Percentiles rank a stretch among this genome's conserved stretches.
Evolutionary conservation across 2,113 vertebrate genomes (phyloP).

Genomic region (Bagarius yarrelli): DNA sequence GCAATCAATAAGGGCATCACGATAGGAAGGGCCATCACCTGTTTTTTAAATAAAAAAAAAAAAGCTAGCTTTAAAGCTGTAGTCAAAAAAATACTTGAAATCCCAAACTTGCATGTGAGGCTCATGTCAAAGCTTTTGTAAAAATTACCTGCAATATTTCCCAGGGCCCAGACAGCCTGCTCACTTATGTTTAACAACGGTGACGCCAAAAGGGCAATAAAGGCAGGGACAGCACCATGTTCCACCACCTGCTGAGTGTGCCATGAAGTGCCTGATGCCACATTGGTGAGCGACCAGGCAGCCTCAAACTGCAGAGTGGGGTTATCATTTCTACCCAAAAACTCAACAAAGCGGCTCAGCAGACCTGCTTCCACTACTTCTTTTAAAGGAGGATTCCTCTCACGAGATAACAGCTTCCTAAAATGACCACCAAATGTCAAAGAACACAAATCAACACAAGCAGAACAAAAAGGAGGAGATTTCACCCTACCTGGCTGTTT

Average conservation of each 20-base stretch:
- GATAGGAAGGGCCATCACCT: slow-evolving; percentile 85
- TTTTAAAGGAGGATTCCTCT: slow-evolving; percentile 78
- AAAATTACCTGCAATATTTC: slow-evolving; percentile 86
- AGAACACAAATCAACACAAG: neutral
- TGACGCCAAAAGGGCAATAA: slow-evolving; percentile 80
- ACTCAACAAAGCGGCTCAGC: slow-evolving; percentile 78
- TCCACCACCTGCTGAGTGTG: slow-evolving; percentile 85
- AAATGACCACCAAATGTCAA: neutral
- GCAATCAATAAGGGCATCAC: slow-evolving; percentile 79
- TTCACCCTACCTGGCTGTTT: slow-evolving; percentile 78
- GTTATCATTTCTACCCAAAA: slow-evolving; percentile 70
- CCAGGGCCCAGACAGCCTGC: slow-evolving; percentile 89
- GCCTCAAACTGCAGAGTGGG: slow-evolving; percentile 84
- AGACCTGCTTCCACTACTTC: slow-evolving; percentile 78
- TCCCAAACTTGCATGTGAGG: neutral
- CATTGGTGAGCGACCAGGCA: slow-evolving; percentile 91
- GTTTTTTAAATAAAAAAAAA: neutral
- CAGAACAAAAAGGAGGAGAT: neutral
- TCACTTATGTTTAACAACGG: slow-evolving; percentile 82
- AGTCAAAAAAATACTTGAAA: neutral
- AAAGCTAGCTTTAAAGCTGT: neutral
- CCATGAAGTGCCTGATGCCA: slow-evolving; percentile 83
- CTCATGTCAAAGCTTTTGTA: neutral
- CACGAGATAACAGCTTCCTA: slow-evolving; percentile 83
- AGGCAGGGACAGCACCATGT: slow-evolving; percentile 77